These are phyloP conservation scores for Oryzias curvinotus DNA, from an alignment of 2,113 vertebrate genomes.

Conservation along the genomic window DNA sequence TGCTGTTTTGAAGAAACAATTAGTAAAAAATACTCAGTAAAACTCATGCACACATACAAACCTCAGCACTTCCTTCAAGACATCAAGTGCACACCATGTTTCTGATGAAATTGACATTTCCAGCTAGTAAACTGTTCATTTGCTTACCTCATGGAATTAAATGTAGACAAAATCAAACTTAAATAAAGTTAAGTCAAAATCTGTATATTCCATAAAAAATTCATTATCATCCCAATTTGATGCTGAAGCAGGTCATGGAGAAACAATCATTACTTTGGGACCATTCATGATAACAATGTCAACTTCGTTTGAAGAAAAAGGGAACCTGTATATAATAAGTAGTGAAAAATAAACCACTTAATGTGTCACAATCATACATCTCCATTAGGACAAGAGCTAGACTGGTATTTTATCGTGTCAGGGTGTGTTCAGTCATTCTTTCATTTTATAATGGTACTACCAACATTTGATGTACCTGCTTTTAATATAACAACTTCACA, in stretches of 20 bases:
- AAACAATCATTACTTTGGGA: conserved; percentile 55
- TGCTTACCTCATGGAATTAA: conserved; percentile 43
- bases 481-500: conserved; percentile 9
- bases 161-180: neutral
- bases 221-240: conserved; percentile 22
- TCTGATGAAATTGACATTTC: conserved; percentile 25
- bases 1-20: conserved; percentile 25
- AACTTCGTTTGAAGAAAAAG: conserved; percentile 55
- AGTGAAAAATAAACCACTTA: conserved; percentile 43
- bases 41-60: conserved; percentile 37
- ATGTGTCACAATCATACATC: conserved; percentile 54
- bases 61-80: conserved; percentile 31
- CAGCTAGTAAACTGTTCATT: conserved; percentile 34
- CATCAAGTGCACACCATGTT: conserved; percentile 11
- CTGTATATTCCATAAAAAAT: conserved; percentile 40
- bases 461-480: no score
- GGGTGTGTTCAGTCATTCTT: conserved; percentile 26
- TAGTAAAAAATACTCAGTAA: conserved; percentile 20
- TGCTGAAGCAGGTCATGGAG: conserved; percentile 26
- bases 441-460: conserved; percentile 1
- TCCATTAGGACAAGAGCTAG: conserved; percentile 42
- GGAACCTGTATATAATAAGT: conserved; percentile 66
- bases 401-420: conserved; percentile 30
- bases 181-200: conserved; percentile 40
- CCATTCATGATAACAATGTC: conserved; percentile 46